Percentiles rank a stretch among this genome's conserved stretches.
Evolutionary conservation across 2,113 vertebrate genomes (phyloP).

Genomic region (Struthidea cinerea): DNA sequence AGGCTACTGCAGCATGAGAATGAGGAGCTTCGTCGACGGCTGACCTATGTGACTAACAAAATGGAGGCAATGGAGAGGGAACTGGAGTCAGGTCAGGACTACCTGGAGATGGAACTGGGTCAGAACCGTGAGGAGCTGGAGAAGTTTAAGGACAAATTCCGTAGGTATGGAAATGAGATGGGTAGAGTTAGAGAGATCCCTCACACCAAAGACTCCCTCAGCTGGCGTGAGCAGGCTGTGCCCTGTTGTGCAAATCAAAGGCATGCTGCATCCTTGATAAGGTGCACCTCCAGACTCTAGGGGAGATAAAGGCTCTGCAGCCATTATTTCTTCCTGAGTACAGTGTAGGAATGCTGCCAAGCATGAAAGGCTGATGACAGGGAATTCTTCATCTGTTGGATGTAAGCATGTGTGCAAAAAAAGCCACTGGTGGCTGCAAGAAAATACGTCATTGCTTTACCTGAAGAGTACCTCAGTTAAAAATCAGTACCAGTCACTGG

Average conservation of each 20-base stretch:
- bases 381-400: background rate
- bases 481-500: background rate
- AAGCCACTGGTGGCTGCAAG: background rate
- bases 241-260: background rate
- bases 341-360: background rate
- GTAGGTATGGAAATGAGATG: slow-evolving; percentile 74
- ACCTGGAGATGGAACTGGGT: slow-evolving; percentile 90
- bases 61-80: slow-evolving; percentile 93
- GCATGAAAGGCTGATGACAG: background rate
- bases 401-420: background rate
- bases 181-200: background rate
- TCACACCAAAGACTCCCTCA: background rate
- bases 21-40: slow-evolving; percentile 86
- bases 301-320: background rate
- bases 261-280: background rate
- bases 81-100: slow-evolving; percentile 88
- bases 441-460: background rate
- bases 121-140: slow-evolving; percentile 92
- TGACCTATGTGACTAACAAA: slow-evolving; percentile 87
- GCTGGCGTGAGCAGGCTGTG: background rate
- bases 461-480: background rate
- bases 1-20: slow-evolving; percentile 96
- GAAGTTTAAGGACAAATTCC: slow-evolving; percentile 97
- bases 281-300: background rate
- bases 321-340: background rate